A percentile compares a stretch with the other conserved stretches of the same genome.
Evolutionary conservation across 2,888 invertebrate genomes (phyloP).

Genomic region (Lochmaea capreae): DNA sequence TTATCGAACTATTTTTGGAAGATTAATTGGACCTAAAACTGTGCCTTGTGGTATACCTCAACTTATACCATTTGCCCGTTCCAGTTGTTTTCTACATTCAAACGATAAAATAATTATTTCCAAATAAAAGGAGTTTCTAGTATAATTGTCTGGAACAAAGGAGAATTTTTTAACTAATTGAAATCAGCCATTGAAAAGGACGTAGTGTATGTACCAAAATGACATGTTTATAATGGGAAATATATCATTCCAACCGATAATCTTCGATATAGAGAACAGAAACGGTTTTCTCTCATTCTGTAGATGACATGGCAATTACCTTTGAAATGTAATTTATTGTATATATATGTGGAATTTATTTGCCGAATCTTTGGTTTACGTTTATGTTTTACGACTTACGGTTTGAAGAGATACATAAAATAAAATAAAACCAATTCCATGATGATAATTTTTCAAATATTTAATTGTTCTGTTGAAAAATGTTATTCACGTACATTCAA

Average conservation of each 20-base stretch:
- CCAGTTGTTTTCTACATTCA: no score
- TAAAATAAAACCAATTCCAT: background rate
- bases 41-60: no score
- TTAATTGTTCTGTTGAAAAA: no score
- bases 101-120: no score
- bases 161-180: background rate
- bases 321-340: conserved; percentile 44
- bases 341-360: conserved; percentile 35
- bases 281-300: conserved; percentile 35
- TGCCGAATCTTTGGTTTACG: conserved; percentile 19
- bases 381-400: conserved; percentile 5
- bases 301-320: conserved; percentile 49
- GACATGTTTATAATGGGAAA: conserved; percentile 42
- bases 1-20: no score
- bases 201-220: conserved; percentile 4
- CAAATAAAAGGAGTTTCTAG: no score
- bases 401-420: conserved; percentile 11
- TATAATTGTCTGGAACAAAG: background rate
- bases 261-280: conserved; percentile 30
- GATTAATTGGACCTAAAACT: no score
- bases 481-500: no score
- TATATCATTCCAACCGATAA: conserved; percentile 46
- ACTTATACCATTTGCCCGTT: no score
- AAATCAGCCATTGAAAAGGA: conserved; percentile 2
- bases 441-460: background rate